Base-by-base conservation (phyloP, 1,140 invertebrate species). In the Luehdorfia chinensis region DNA sequence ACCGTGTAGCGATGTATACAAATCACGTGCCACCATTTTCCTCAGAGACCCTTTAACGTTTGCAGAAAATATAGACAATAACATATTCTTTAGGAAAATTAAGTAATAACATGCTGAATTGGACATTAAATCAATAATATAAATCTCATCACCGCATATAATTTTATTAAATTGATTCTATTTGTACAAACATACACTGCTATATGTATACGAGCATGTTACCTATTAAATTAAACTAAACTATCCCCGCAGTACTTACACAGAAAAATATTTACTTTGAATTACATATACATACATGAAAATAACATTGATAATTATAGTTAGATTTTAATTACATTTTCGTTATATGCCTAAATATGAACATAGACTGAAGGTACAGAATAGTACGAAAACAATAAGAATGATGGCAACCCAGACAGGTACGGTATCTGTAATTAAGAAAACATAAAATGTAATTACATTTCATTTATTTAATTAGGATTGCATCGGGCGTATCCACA, bases 291-390 rank as follows among this genome's bases (percentile, higher is more conserved):
- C 19, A 49, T 43, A 62, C 27, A 19, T 49, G 18, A 34, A 27
- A 47, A 49, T 59, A 39, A n/a, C n/a, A n/a, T n/a, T n/a, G n/a
- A n/a, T n/a, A 44, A 47, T 44, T 50, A 50, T 47, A 49, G 58
- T 59, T 55, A 52, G 49, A 52, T 55, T 59, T n/a, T 47, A 59
- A 37, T 52, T 49, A 46, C 39, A 48, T 44, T 41, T 28, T 14
- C 50, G 75, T 93, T 91, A 95, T 87, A 96, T 91, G 56, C 92
- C 94, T 62, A 95, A 63, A 75, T 93, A 95, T 67, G 93, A 94
- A 84, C 94, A 95, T 47, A 94, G 68, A 47, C 91, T 87, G 85
- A 96, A 95, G 44, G 93, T 93, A 58, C 91, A 87, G 65, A 93
- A 92, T 49, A 96, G 87, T 51, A 92, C 92, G 39, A 93, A 69